A percentile compares a stretch with the other conserved stretches of the same genome.
Conservation (phyloP, 2,888 invertebrate species). For the Helicoverpa assulta region DNA sequence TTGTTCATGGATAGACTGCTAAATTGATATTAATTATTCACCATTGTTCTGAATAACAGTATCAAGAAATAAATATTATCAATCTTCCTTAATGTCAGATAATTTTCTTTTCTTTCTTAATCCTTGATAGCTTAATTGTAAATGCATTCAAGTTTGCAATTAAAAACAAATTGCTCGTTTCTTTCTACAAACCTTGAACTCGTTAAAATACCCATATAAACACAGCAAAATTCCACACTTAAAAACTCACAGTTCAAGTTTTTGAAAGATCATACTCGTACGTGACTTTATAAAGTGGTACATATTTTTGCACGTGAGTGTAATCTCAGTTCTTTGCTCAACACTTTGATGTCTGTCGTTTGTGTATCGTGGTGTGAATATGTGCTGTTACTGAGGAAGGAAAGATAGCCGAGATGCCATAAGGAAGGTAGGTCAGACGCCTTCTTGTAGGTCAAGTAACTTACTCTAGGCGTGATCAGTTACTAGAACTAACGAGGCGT, state of each 20-base stretch:
- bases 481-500: too few species aligned
- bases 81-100: background rate
- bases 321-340: conserved; percentile 61
- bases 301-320: conserved; percentile 42
- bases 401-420: too few species aligned
- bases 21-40: conserved; percentile 26
- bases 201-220: too few species aligned
- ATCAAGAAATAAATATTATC: background rate
- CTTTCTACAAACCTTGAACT: too few species aligned
- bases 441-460: too few species aligned
- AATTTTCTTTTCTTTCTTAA: background rate
- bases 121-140: background rate
- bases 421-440: too few species aligned
- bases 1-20: background rate
- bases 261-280: background rate
- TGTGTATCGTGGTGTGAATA: conserved; percentile 60
- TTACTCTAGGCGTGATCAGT: too few species aligned
- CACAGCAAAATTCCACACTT: too few species aligned
- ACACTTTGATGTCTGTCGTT: conserved; percentile 69
- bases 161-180: too few species aligned
- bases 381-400: conserved; percentile 32
- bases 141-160: too few species aligned
- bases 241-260: background rate
- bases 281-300: background rate
- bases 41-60: background rate